A percentile compares a stretch with the other conserved stretches of the same genome.
phyloP scores from a whole-genome alignment of 2,113 vertebrate genomes.

The Hippoglossus stenolepis region DNA sequence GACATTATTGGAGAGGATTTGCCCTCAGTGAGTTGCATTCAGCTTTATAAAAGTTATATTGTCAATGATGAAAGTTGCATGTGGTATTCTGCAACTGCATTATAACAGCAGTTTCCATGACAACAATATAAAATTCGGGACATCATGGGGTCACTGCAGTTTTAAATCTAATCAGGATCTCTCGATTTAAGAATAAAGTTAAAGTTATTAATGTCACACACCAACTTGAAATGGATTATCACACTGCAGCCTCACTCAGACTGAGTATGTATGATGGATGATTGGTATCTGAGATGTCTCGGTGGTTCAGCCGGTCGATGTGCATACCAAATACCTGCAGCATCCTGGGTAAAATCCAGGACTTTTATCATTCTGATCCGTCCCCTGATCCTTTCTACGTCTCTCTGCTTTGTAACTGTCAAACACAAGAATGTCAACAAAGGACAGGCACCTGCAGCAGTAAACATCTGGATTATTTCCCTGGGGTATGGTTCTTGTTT shows the following conservation, averaged over 20 bases:
- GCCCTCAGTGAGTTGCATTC: constrained; percentile 26
- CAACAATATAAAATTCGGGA: not conserved
- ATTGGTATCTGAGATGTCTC: constrained; percentile 41
- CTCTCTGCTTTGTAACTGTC: constrained; percentile 15
- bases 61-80: constrained; percentile 42
- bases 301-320: constrained; percentile 27
- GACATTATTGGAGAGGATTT: constrained; percentile 24
- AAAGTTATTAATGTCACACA: constrained; percentile 10
- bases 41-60: constrained; percentile 25
- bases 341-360: constrained; percentile 9
- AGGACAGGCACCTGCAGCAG: constrained; percentile 12
- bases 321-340: constrained; percentile 55
- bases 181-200: constrained; percentile 13
- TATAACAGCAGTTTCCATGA: constrained; percentile 9
- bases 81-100: constrained; percentile 33
- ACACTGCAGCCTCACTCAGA: constrained; percentile 8
- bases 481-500: constrained; percentile 30
- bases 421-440: constrained; percentile 28
- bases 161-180: constrained; percentile 12
- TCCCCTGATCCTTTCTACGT: constrained; percentile 17
- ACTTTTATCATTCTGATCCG: constrained; percentile 24
- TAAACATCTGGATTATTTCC: constrained; percentile 49
- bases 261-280: constrained; percentile 39
- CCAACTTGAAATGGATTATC: constrained; percentile 28
- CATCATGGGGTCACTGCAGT: not conserved